A percentile compares a stretch with the other conserved stretches of the same genome.
These are phyloP conservation scores for Eubucco bourcierii DNA, from an alignment of 2,113 vertebrate species.

Conservation along the genomic window DNA sequence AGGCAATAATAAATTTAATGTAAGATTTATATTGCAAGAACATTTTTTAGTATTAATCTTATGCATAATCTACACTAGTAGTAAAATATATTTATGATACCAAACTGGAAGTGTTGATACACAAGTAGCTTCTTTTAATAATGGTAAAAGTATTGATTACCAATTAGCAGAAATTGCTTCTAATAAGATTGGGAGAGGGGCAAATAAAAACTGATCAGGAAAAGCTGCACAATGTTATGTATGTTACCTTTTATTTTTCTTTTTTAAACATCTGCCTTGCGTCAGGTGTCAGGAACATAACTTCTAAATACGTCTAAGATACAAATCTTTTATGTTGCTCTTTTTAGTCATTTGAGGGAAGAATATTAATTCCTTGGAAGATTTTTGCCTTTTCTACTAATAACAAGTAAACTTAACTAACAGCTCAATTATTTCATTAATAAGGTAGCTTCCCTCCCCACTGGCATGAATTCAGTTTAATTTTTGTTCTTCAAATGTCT, in stretches of 20 bases:
- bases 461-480: slow-evolving; percentile 53
- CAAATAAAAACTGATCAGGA: slow-evolving; percentile 49
- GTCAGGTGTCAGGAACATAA: slow-evolving; percentile 68
- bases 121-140: slow-evolving; percentile 58
- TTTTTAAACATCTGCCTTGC: slow-evolving; percentile 52
- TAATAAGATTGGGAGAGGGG: slow-evolving; percentile 53
- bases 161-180: slow-evolving; percentile 71
- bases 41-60: slow-evolving; percentile 54
- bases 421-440: slow-evolving; percentile 78
- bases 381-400: slow-evolving; percentile 62
- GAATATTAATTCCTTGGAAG: slow-evolving; percentile 58
- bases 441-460: slow-evolving; percentile 56
- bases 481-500: slow-evolving; percentile 40
- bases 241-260: slow-evolving; percentile 64
- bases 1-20: not conserved
- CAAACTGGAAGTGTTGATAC: slow-evolving; percentile 56
- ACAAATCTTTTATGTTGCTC: slow-evolving; percentile 69
- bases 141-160: slow-evolving; percentile 75
- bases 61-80: slow-evolving; percentile 60
- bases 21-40: not conserved
- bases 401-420: slow-evolving; percentile 77
- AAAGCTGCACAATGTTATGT: slow-evolving; percentile 57
- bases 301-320: slow-evolving; percentile 69
- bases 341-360: slow-evolving; percentile 73
- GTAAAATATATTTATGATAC: slow-evolving; percentile 58